Conservation (phyloP, 2,113 vertebrate species). For the Eolophus roseicapilla region DNA sequence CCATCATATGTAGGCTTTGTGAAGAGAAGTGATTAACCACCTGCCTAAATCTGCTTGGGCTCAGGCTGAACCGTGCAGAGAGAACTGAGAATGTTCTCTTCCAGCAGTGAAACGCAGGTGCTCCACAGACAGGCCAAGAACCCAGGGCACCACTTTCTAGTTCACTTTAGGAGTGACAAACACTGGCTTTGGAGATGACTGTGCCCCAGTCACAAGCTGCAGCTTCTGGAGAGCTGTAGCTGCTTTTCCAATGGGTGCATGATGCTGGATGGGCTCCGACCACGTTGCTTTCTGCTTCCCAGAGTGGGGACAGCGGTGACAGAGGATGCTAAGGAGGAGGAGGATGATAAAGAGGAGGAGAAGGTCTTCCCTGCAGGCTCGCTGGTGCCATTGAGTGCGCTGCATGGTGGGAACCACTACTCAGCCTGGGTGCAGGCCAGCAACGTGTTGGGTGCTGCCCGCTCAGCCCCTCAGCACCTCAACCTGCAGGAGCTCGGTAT, state of each 20-base stretch:
- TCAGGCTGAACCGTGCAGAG: accelerated
- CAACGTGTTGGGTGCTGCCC: conserved; percentile 56
- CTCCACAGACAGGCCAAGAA: accelerated
- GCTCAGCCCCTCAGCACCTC: conserved; percentile 19
- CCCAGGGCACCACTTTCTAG: accelerated
- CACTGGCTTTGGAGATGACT: accelerated
- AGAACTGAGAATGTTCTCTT: neutral
- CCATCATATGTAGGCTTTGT: accelerated
- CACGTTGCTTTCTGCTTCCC: neutral
- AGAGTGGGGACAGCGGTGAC: conserved; percentile 20
- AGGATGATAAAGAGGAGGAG: neutral
- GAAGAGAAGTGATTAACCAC: neutral
- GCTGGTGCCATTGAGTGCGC: conserved; percentile 22
- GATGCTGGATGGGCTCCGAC: neutral
- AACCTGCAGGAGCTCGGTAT: conserved; percentile 70
- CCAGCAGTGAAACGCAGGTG: accelerated
- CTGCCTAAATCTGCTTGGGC: neutral
- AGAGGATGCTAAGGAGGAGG: neutral
- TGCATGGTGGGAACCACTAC: conserved; percentile 5
- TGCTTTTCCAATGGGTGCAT: accelerated
- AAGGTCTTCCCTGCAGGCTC: neutral
- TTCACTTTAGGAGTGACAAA: neutral
- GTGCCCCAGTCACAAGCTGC: accelerated
- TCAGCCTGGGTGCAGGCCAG: conserved; percentile 52
- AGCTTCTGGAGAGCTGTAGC: accelerated